Percentiles rank a stretch among this genome's conserved stretches.
Evolutionary conservation across 2,888 invertebrate species (phyloP).

Genomic region (Rhagophthalmus giganteus): DNA sequence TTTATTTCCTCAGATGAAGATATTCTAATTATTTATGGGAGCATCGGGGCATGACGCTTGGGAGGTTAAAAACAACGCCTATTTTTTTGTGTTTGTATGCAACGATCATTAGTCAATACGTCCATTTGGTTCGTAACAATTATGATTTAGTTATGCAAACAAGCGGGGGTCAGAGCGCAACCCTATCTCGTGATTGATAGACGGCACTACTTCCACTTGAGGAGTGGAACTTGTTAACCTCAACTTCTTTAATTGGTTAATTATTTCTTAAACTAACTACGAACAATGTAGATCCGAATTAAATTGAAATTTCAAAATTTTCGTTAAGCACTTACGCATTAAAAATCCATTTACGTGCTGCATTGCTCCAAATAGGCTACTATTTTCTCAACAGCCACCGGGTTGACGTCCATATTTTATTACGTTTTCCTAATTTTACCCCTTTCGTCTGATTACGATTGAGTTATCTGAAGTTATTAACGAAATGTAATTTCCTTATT

Average conservation of each 20-base stretch:
- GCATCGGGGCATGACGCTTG: slow-evolving; percentile 4
- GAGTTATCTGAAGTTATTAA: no score
- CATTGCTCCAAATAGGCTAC: no score
- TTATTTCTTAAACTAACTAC: neutral
- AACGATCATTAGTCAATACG: slow-evolving; percentile 55
- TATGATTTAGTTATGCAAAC: slow-evolving; percentile 57
- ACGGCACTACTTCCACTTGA: slow-evolving; percentile 49
- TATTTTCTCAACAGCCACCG: no score
- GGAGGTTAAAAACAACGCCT: slow-evolving; percentile 31
- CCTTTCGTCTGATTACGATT: no score
- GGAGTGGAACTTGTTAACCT: neutral
- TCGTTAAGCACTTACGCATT: no score
- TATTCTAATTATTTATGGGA: slow-evolving; percentile 7
- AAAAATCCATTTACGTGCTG: no score
- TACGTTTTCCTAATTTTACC: no score
- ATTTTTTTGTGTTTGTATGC: slow-evolving; percentile 43
- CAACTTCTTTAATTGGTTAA: neutral
- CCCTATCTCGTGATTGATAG: slow-evolving; percentile 49
- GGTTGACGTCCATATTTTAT: no score
- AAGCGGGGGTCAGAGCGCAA: slow-evolving; percentile 51
- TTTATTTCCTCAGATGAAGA: neutral
- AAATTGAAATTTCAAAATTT: neutral
- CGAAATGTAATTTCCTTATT: no score
- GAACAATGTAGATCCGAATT: neutral
- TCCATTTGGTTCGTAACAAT: slow-evolving; percentile 54